These are phyloP conservation scores for Melanchra persicariae DNA, from an alignment of 2,888 invertebrate genomes.

Conservation along the genomic window DNA sequence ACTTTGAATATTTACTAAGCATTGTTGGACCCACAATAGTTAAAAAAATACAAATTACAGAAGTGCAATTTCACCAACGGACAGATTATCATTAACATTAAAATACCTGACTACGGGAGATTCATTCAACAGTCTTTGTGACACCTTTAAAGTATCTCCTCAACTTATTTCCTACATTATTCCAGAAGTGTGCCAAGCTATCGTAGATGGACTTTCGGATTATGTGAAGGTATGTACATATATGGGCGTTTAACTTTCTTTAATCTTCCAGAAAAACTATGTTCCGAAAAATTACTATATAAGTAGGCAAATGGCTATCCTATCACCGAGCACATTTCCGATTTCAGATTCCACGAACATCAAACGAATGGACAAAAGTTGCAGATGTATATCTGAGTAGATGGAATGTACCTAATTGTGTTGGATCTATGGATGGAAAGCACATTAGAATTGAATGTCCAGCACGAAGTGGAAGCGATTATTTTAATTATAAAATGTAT, in stretches of 20 bases:
- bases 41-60: slow-evolving; percentile 37
- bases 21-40: slow-evolving; percentile 62
- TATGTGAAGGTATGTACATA: slow-evolving; percentile 51
- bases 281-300: slow-evolving; percentile 52
- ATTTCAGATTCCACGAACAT: slow-evolving; percentile 36
- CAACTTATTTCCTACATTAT: slow-evolving; percentile 50
- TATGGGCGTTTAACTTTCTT: slow-evolving; percentile 51
- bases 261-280: slow-evolving; percentile 52
- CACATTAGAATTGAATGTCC: too few species aligned
- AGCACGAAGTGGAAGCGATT: slow-evolving; percentile 56
- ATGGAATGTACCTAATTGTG: slow-evolving; percentile 34
- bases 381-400: slow-evolving; percentile 40
- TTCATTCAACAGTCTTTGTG: slow-evolving; percentile 49
- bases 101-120: slow-evolving; percentile 45
- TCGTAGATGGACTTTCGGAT: slow-evolving; percentile 48
- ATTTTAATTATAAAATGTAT: slow-evolving; percentile 69
- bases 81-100: slow-evolving; percentile 39
- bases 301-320: slow-evolving; percentile 53
- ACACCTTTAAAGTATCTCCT: slow-evolving; percentile 50
- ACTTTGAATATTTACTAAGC: slow-evolving; percentile 62
- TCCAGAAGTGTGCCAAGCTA: slow-evolving; percentile 48
- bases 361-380: slow-evolving; percentile 37
- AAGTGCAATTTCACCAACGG: slow-evolving; percentile 45
- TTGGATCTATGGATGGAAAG: not conserved
- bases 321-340: slow-evolving; percentile 25